A percentile compares a stretch with the other conserved stretches of the same genome.
Conservation (phyloP, 1,140 invertebrate species). For the Pomacea maculata region DNA sequence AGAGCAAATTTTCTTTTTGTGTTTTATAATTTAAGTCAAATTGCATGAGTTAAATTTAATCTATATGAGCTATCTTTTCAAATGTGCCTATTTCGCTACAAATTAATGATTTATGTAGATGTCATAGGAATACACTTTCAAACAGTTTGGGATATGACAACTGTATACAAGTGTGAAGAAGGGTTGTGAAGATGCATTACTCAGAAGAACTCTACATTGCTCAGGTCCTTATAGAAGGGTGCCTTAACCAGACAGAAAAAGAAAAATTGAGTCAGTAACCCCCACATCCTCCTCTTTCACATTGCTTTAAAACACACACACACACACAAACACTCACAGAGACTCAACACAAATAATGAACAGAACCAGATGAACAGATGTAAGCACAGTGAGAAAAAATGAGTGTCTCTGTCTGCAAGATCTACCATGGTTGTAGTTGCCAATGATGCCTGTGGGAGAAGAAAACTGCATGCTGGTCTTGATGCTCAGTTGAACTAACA, state of each 20-base stretch:
- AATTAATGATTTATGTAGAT: no score
- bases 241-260: not conserved
- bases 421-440: constrained; percentile 57
- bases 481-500: constrained; percentile 52
- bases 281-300: not conserved
- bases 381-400: not conserved
- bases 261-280: not conserved
- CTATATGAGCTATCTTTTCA: no score
- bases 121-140: no score
- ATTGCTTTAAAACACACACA: not conserved
- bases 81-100: no score
- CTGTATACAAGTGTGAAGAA: no score
- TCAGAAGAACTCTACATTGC: no score
- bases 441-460: constrained; percentile 58
- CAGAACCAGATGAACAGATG: not conserved
- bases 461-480: constrained; percentile 55
- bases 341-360: not conserved
- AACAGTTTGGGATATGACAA: no score
- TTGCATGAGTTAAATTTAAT: not conserved
- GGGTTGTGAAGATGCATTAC: no score
- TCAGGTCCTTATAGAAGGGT: no score
- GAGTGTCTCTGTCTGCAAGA: not conserved
- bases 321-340: not conserved
- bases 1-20: not conserved
- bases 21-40: not conserved